These are phyloP conservation scores for Eurosta solidaginis DNA, from an alignment of 1,140 invertebrate species.

Conservation along the genomic window DNA sequence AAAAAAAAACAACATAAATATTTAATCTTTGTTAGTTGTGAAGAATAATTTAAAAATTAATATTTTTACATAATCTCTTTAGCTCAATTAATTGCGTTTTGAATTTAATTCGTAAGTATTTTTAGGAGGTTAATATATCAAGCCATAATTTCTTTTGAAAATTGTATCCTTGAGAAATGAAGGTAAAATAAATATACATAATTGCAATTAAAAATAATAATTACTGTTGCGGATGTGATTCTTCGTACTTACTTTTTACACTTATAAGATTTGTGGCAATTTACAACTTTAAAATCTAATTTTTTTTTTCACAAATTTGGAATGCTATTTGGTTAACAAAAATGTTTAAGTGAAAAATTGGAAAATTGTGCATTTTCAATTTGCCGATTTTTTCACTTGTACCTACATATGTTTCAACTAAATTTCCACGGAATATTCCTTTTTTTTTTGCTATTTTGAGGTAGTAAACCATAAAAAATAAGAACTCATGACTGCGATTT, in stretches of 20 bases:
- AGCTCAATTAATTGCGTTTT: background rate
- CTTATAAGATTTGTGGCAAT: background rate
- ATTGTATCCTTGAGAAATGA: background rate
- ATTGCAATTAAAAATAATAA: constrained; percentile 34
- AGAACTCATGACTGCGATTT: background rate
- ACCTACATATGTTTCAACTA: no score
- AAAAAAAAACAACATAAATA: background rate
- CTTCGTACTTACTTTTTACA: background rate
- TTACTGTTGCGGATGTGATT: constrained; percentile 33
- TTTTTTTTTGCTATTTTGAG: background rate
- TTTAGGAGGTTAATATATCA: background rate
- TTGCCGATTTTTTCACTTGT: no score
- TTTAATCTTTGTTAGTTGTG: background rate
- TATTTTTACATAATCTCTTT: background rate
- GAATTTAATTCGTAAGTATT: no score
- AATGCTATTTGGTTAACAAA: background rate
- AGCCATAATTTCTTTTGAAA: background rate
- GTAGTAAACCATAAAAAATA: background rate
- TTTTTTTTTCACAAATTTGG: background rate
- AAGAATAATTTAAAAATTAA: background rate
- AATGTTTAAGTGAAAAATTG: background rate
- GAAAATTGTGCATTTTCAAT: background rate
- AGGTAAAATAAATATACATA: background rate
- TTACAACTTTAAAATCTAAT: background rate
- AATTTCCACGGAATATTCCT: background rate